A percentile compares a stretch with the other conserved stretches of the same genome.
These are phyloP conservation scores for Acromyrmex heyeri DNA, from an alignment of 1,140 invertebrate genomes.

Conservation along the genomic window DNA sequence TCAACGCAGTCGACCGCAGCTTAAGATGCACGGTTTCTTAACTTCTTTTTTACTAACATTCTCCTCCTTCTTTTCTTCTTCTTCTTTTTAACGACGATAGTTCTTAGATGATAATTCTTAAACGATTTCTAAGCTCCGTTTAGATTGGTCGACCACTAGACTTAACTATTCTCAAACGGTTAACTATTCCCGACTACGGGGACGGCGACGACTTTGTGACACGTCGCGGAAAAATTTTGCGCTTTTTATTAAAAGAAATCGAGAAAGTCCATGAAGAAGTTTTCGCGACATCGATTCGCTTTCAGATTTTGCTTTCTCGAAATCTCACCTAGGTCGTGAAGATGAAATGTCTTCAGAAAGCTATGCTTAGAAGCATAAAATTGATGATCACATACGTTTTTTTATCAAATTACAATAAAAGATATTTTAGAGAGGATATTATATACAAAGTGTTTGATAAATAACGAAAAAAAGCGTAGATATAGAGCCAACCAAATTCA, in stretches of 20 bases:
- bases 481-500: no score
- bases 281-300: constrained; percentile 1
- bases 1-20: not conserved
- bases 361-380: not conserved
- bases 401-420: not conserved
- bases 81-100: not conserved
- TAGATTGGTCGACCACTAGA: constrained; percentile 5
- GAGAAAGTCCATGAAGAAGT: constrained; percentile 25
- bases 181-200: constrained; percentile 23
- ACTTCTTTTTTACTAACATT: not conserved
- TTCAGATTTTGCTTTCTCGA: constrained; percentile 17
- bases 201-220: constrained; percentile 35
- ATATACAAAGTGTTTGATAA: no score
- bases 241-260: constrained; percentile 29
- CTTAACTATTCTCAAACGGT: constrained; percentile 22
- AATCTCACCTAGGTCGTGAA: not conserved
- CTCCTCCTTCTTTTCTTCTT: not conserved
- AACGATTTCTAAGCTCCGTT: not conserved
- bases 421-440: no score
- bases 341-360: constrained; percentile 15
- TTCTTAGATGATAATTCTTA: no score
- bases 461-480: no score
- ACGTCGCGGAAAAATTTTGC: constrained; percentile 41
- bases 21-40: not conserved
- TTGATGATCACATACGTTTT: not conserved